Base-by-base conservation (phyloP, 2,113 vertebrate genomes). In the Acanthochromis polyacanthus region DNA sequence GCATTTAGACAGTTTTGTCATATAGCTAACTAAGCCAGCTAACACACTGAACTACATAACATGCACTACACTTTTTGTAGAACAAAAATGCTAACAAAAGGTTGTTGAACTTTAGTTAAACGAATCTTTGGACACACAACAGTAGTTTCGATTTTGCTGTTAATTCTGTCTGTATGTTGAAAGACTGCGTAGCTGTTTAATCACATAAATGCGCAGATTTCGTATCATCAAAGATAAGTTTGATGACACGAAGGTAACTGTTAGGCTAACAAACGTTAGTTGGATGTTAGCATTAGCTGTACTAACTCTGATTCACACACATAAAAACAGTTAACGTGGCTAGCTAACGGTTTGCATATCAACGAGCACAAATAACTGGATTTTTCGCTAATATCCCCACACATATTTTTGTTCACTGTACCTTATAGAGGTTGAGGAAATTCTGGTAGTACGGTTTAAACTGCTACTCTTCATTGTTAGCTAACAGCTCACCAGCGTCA, bases 241-340 rank as follows among this genome's bases (percentile, higher is more conserved):
- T 25, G 1, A 8, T 30, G 63, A 57, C 55, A 86, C 73, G 62
- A 55, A 53, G 48, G 4, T 52, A 51, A 22, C 3, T 28, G 48
- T 51, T 59, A 3, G 14, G 19, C 28, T 62, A 63, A 17, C 20
- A 68, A 30, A 30, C 16, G 43, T 50, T 30, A 10, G 11, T 1
- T 46, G 4, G 40, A 4, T n/a, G 55, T 74, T 82, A 85, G 71
- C 83, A 64, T 86, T 83, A 81, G 75, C 78, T 4, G 28, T 0
- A 11, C 36, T 45, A 10, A 2, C 9, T 59, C 38, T 38, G 17
- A 32, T 17, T 36, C 5, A 16, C 3, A 45, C n/a, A 20, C 4
- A 0, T 1, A 17, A 12, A 11, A 0, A 16, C n/a, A 10, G 17
- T 10, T 25, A 59, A 1, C 9, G 1, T 5, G 1, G 48, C 36